A percentile compares a stretch with the other conserved stretches of the same genome.
phyloP scores from a whole-genome alignment of 1,140 invertebrate species.

The Neodiprion virginianus region DNA sequence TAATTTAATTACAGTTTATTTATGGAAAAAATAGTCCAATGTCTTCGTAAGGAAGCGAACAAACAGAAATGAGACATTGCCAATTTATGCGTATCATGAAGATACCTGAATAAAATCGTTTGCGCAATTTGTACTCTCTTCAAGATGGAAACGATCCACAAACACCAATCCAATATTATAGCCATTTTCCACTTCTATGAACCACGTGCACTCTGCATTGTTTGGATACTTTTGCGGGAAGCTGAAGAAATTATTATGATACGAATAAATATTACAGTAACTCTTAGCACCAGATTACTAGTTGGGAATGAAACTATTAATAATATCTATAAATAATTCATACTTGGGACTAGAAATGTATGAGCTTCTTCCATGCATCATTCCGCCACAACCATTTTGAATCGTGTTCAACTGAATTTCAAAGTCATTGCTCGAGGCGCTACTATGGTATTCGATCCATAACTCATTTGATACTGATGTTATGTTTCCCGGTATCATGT shows the following conservation, averaged over 20 bases:
- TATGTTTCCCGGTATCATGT: slow-evolving; percentile 22
- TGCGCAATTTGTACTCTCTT: slow-evolving; percentile 73
- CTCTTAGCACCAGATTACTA: not conserved
- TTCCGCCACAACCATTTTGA: slow-evolving; percentile 45
- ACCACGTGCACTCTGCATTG: slow-evolving; percentile 84
- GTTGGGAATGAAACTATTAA: not conserved
- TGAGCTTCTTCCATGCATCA: slow-evolving; percentile 35
- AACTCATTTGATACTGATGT: slow-evolving; percentile 54
- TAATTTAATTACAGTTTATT: no score
- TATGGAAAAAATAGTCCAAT: no score
- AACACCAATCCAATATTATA: slow-evolving; percentile 75
- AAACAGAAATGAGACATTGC: no score
- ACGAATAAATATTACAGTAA: not conserved
- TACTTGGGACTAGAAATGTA: slow-evolving; percentile 51
- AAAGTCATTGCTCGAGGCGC: slow-evolving; percentile 55
- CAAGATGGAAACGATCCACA: slow-evolving; percentile 75
- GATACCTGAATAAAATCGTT: slow-evolving; percentile 81
- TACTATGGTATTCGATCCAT: slow-evolving; percentile 72
- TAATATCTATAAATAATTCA: not conserved
- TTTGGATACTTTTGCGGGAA: slow-evolving; percentile 70
- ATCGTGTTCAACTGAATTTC: slow-evolving; percentile 52
- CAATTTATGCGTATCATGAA: not conserved
- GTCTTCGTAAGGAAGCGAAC: no score
- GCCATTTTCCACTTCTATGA: slow-evolving; percentile 69
- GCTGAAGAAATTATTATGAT: slow-evolving; percentile 34